Percentiles rank a stretch among this genome's conserved stretches.
phyloP scores from a whole-genome alignment of 2,888 invertebrate species.

The Clunio marinus region DNA sequence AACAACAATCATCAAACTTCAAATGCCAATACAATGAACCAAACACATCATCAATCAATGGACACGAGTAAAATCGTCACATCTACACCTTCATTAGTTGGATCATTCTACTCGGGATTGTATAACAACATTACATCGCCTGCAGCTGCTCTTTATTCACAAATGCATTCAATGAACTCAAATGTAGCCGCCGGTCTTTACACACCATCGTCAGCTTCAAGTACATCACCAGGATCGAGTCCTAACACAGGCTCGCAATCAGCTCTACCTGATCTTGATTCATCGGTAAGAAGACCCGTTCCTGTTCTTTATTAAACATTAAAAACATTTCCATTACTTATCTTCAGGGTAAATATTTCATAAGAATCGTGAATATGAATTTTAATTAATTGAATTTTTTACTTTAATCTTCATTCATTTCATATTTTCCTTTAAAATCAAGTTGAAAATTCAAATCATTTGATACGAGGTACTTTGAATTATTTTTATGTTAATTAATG shows the following conservation, averaged over 20 bases:
- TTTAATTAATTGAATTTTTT: too few relatives aligned
- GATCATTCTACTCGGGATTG: constrained; percentile 51
- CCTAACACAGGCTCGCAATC: constrained; percentile 45
- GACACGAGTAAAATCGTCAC: constrained; percentile 50
- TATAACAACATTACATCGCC: constrained; percentile 51
- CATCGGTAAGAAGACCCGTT: constrained; percentile 49
- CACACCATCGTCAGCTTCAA: constrained; percentile 48
- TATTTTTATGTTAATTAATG: too few relatives aligned
- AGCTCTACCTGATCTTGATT: constrained; percentile 40
- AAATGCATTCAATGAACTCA: constrained; percentile 42
- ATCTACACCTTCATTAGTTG: constrained; percentile 48
- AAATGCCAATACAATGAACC: constrained; percentile 48
- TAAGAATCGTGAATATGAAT: too few relatives aligned
- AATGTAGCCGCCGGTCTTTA: constrained; percentile 46
- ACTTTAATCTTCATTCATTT: too few relatives aligned
- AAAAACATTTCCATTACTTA: background rate
- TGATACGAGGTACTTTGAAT: too few relatives aligned
- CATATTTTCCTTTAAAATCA: too few relatives aligned
- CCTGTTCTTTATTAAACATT: constrained; percentile 49
- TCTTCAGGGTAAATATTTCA: constrained; percentile 18
- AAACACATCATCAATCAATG: constrained; percentile 48
- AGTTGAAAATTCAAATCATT: too few relatives aligned
- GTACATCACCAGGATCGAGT: constrained; percentile 50
- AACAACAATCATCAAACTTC: constrained; percentile 48
- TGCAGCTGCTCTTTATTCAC: constrained; percentile 46